phyloP scores from a whole-genome alignment of 2,888 invertebrate species.

The Hyposoter didymator region DNA sequence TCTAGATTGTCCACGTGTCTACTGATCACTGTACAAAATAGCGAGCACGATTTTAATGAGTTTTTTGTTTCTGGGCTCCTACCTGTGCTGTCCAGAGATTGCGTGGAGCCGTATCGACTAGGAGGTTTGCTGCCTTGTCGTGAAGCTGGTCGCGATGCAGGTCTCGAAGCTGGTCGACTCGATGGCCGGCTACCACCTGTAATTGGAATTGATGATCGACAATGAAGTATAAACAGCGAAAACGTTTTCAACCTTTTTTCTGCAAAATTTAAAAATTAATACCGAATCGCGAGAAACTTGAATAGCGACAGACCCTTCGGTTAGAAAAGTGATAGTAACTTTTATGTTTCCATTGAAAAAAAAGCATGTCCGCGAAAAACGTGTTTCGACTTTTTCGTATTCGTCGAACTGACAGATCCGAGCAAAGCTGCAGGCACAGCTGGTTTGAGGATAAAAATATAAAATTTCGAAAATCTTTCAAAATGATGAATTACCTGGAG shows the following conservation, averaged over 20 bases:
- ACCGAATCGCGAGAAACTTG: too few relatives aligned
- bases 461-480: not conserved
- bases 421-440: not conserved
- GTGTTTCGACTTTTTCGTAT: too few relatives aligned
- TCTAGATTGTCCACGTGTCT: not conserved
- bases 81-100: slow-evolving; percentile 96
- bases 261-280: not conserved
- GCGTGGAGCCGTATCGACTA: slow-evolving; percentile 96
- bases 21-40: not conserved
- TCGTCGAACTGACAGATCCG: too few relatives aligned
- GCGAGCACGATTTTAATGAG: not conserved
- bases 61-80: slow-evolving; percentile 65
- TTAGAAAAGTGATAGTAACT: too few relatives aligned
- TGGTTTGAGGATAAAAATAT: not conserved
- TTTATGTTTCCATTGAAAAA: too few relatives aligned
- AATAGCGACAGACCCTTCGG: too few relatives aligned
- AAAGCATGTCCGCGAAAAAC: too few relatives aligned
- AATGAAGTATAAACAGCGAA: not conserved
- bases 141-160: slow-evolving; percentile 93
- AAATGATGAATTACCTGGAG: slow-evolving; percentile 86
- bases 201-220: not conserved
- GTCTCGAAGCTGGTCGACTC: slow-evolving; percentile 89
- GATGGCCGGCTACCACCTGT: slow-evolving; percentile 88
- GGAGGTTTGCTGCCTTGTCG: slow-evolving; percentile 96
- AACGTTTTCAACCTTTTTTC: not conserved